phyloP scores from a whole-genome alignment of 2,888 invertebrate species.

The Blastobasis lacticolella region DNA sequence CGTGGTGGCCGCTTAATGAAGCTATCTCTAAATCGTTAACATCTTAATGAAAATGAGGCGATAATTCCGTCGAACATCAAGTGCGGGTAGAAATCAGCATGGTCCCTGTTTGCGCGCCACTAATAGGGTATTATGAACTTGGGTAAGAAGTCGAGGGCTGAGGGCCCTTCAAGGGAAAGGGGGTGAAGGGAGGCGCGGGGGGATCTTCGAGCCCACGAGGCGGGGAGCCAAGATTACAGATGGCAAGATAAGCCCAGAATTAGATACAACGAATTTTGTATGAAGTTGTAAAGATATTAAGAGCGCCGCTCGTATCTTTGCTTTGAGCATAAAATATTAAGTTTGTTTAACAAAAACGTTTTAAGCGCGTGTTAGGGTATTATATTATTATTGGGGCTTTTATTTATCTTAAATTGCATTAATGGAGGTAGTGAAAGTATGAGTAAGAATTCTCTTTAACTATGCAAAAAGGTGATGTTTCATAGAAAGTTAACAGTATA shows the following conservation, averaged over 20 bases:
- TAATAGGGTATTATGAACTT: conserved; percentile 73
- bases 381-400: not conserved
- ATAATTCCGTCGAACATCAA: conserved; percentile 24
- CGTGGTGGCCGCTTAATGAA: too few relatives aligned
- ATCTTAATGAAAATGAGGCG: too few relatives aligned
- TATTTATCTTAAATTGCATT: not conserved
- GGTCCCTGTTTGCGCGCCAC: conserved; percentile 46
- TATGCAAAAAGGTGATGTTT: too few relatives aligned
- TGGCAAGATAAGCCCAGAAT: conserved; percentile 71
- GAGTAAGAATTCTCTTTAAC: too few relatives aligned
- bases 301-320: conserved; percentile 40
- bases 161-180: conserved; percentile 33
- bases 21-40: too few relatives aligned
- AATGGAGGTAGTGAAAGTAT: too few relatives aligned
- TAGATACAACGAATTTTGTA: conserved; percentile 71
- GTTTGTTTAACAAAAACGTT: conserved; percentile 40
- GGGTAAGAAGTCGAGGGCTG: conserved; percentile 49
- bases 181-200: conserved; percentile 26
- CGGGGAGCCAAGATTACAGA: conserved; percentile 62
- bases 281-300: conserved; percentile 66
- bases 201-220: conserved; percentile 51
- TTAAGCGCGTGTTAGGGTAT: not conserved
- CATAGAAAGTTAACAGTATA: too few relatives aligned
- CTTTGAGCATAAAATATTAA: conserved; percentile 67
- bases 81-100: conserved; percentile 30